Evolutionary conservation across 30 jellyfish, hydroid and myxozoan genomes (phyloP), one percentile per base, ranked within the genome.

Genomic region (Aurelia aurita complex sp. Pacific): DNA sequence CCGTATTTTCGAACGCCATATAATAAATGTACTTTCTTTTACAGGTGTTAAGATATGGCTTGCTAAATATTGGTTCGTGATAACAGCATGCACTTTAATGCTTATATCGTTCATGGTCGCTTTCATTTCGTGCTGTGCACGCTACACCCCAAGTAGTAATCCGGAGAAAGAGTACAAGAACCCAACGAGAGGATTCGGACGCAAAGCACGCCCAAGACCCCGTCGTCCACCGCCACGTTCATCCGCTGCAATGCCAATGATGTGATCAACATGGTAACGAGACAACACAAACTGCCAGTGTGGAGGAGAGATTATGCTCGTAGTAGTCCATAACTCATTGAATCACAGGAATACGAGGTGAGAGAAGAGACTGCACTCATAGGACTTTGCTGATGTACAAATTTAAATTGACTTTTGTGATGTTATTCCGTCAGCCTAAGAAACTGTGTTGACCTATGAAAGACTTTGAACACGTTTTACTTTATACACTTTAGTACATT

Each of bases 41-140:
- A 32, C 62, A 95, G 99, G 96, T n/a, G 90, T 95, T 64, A 83
- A 79, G 60, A 85, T 68, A 8, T 95, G 99, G 99, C 80, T 95
- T 16, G 87, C 92, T 19, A 97, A 97, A 70, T 90, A 95, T 78
- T 95, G 99, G 99, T 95, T 85, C 70, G 98, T 90, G 72, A 80
- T 95, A 65, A 62, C 96, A 6, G 85, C 93, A 32, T 95, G 97
- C 67, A 81, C 96, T 2, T 90, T 89, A 16, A 51, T 95, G 76
- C 74, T 90, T 54, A 42, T 95, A n/a, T 73, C 97, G 51, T 85
- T 95, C 91, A 85, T 95, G 98, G 34, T 92, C 50, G 97, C 99
- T 1, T 95, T 95, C 67, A 92, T 95, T 7, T 85, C 69, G 32
- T 95, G 78, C 85, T 95, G 99, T 69, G 97, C 91, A 29, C 81